Conservation (phyloP, 2,797 vertebrate genomes). For the Rhyacichthys aspro region DNA sequence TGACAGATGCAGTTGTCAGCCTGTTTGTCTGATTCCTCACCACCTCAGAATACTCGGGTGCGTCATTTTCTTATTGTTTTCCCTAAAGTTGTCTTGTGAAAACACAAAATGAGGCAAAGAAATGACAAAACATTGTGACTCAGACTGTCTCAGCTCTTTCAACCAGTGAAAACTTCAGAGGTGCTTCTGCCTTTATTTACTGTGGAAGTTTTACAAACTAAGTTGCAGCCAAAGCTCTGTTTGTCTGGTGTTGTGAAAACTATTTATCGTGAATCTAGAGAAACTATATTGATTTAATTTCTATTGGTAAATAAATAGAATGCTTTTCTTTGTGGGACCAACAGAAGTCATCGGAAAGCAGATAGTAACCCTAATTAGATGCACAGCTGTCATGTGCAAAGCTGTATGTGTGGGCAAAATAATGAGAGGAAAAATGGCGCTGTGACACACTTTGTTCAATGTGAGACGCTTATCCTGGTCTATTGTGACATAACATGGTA, state of each 20-base stretch:
- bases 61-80: constrained; percentile 14
- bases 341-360: constrained; percentile 31
- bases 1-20: constrained; percentile 14
- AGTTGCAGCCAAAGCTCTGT: background rate
- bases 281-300: constrained; percentile 10
- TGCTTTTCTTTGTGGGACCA: constrained; percentile 30
- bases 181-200: background rate
- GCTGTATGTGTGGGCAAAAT: constrained; percentile 6
- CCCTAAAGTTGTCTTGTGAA: constrained; percentile 22
- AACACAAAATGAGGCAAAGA: constrained; percentile 1
- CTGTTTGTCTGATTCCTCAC: constrained; percentile 12
- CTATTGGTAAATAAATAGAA: constrained; percentile 37
- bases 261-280: background rate
- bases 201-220: background rate
- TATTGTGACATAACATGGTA: no score
- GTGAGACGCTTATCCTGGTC: no score
- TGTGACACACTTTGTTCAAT: no score
- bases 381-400: constrained; percentile 7
- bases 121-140: constrained; percentile 27
- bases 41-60: constrained; percentile 2
- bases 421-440: no score
- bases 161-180: constrained; percentile 5
- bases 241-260: background rate
- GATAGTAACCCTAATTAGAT: constrained; percentile 28
- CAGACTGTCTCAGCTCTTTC: constrained; percentile 3